Evolutionary conservation across 2,888 invertebrate genomes (phyloP), one percentile per base, ranked within the genome.

Genomic region (Branchellion lobata): DNA sequence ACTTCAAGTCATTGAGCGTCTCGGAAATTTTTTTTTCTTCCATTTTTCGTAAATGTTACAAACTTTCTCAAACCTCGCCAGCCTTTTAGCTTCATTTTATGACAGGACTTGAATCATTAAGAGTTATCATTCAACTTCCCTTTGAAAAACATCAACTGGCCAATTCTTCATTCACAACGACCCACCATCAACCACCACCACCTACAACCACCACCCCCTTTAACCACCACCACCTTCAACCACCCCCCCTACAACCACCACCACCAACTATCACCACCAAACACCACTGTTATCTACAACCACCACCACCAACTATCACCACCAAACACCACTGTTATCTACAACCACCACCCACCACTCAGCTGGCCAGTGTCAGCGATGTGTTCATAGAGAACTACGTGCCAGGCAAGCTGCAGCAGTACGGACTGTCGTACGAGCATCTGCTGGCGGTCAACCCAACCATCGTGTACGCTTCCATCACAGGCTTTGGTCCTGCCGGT

Each of bases 331-430:
- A 21, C 33, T 33, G n/a, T n/a, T n/a, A 21, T n/a, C 21, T 31
- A 24, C 34, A 27, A 65, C 61, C 71, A 51, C 27, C 73, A 73
- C 57, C 8, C 57, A 73, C 33, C 34, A 0, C 21, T 31, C 91
- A 93, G 83, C 87, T 97, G 83, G 93, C 92, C 0, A 88, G 87
- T 73, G 91, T 92, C 85, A 92, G 92, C 86, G 97, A 98, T 89
- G 91, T 98, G 8, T 85, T 97, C 1, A 90, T 98, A 0, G 97
- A 98, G 87, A 98, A 98, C 88, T 98, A 92, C 88, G 89, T 97
- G 0, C 96, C 98, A 0, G 96, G 96, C 0, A 95, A 94, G 85
- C 88, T 97, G 83, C 90, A 91, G 21, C 82, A 86, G 79, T 89
- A 93, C 81, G 91, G 91, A 0, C 88, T 98, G 78, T 94, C 93